A percentile compares a stretch with the other conserved stretches of the same genome.
Evolutionary conservation across 2,888 invertebrate species (phyloP).

Genomic region (Platycheirus albimanus): DNA sequence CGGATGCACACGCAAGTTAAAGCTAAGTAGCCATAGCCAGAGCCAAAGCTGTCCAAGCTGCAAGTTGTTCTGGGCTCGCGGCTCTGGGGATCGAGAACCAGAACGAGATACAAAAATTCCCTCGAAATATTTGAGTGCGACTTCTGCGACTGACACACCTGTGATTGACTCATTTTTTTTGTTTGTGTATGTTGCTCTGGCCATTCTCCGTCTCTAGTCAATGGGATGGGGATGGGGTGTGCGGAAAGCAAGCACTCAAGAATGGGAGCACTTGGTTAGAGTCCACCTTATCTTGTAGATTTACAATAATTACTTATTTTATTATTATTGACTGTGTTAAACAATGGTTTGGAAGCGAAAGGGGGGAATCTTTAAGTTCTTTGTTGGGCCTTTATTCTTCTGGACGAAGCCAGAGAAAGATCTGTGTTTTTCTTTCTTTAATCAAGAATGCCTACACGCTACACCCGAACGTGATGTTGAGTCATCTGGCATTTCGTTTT

Average conservation of each 20-base stretch:
- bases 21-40: background rate
- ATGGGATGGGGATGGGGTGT: background rate
- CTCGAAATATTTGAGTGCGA: constrained; percentile 58
- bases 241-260: background rate
- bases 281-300: constrained; percentile 5
- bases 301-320: background rate
- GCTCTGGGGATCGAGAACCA: background rate
- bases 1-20: constrained; percentile 49
- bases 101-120: constrained; percentile 36
- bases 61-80: background rate
- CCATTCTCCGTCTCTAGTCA: background rate
- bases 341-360: background rate
- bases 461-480: constrained; percentile 27
- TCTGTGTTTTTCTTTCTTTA: constrained; percentile 23
- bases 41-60: background rate
- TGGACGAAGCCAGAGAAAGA: background rate
- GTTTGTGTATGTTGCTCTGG: too few relatives aligned
- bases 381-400: background rate
- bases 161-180: constrained; percentile 60
- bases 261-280: constrained; percentile 18
- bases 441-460: constrained; percentile 13
- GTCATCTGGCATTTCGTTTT: constrained; percentile 23
- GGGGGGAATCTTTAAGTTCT: background rate
- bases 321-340: constrained; percentile 28
- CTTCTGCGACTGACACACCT: constrained; percentile 52